phyloP scores from a whole-genome alignment of 2,113 vertebrate genomes.

The Dolichotis patagonum region DNA sequence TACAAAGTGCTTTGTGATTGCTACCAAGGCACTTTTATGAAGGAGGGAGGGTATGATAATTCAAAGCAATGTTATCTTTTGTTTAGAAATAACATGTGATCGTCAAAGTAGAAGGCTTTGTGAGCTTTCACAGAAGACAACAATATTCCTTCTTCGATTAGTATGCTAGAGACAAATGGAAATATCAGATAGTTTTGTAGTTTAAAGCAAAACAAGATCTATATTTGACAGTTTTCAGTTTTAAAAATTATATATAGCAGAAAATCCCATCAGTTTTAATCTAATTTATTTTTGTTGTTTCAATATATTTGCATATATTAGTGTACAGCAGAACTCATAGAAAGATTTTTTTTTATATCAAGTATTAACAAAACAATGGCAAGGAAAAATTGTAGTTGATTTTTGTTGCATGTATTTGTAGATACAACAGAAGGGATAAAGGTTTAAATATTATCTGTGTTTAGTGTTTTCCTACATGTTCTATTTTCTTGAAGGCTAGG shows the following conservation, averaged over 20 bases:
- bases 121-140: background rate
- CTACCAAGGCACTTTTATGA: background rate
- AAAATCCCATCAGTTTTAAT: background rate
- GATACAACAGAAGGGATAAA: background rate
- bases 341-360: background rate
- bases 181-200: background rate
- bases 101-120: background rate
- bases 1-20: background rate
- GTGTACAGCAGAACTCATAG: background rate
- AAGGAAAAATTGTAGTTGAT: background rate
- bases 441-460: background rate
- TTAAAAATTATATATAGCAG: slow-evolving; percentile 6
- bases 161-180: background rate
- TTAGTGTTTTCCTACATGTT: background rate
- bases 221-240: background rate
- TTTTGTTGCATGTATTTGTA: background rate
- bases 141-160: background rate
- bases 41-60: background rate
- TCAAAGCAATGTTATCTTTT: background rate
- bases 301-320: background rate
- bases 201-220: background rate
- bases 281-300: background rate
- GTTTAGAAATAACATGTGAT: background rate
- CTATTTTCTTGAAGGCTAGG: background rate
- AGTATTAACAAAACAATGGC: background rate